Conservation (phyloP, 2,113 vertebrate species). For the Calcarius ornatus region DNA sequence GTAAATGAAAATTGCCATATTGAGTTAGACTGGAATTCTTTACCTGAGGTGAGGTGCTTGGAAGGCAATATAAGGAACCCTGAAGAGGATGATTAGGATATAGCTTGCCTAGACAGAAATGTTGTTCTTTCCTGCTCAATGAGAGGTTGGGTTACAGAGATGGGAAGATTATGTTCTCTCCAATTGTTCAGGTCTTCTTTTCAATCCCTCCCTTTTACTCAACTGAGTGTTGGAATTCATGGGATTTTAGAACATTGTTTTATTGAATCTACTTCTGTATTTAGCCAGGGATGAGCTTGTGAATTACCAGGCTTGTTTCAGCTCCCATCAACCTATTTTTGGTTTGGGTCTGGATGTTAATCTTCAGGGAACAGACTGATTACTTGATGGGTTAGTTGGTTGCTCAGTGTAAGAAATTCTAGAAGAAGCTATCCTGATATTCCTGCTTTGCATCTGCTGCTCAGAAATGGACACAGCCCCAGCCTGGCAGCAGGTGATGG, state of each 20-base stretch:
- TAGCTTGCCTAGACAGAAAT: neutral
- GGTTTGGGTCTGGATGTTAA: neutral
- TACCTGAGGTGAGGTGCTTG: neutral
- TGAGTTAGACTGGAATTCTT: neutral
- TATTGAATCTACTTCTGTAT: neutral
- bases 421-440: neutral
- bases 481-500: neutral
- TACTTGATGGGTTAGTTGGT: neutral
- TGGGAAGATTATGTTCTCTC: neutral
- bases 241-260: neutral
- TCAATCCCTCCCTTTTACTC: neutral
- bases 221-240: neutral
- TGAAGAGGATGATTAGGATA: neutral
- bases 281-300: neutral
- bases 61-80: neutral
- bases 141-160: neutral
- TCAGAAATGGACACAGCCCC: neutral
- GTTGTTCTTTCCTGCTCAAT: neutral
- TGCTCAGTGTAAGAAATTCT: neutral
- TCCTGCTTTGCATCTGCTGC: neutral
- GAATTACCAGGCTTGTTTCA: neutral
- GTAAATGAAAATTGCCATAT: neutral
- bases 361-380: neutral
- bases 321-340: neutral
- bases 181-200: neutral